Base-by-base conservation (phyloP, 2,888 invertebrate species). In the Cataglyphis livida region DNA sequence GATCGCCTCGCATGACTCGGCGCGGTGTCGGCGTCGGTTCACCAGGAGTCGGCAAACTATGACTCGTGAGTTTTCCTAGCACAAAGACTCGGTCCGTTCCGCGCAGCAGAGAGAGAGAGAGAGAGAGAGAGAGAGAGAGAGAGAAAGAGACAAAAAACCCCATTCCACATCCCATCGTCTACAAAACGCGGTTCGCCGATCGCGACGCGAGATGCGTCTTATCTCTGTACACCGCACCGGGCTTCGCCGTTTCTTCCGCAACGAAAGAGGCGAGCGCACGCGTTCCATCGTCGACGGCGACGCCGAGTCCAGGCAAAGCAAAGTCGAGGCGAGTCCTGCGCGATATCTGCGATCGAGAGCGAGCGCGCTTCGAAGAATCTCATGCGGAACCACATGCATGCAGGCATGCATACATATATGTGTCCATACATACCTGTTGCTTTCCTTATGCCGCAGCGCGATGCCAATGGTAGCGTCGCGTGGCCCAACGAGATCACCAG, bases 271-370 rank as follows among this genome's bases (percentile, higher is more conserved):
- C 78, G 78, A 83, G 38, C 78, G 66, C 73, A 76, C 79, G 83
- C 71, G 81, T 38, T 78, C 41, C 44, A 65, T 21, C 59, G 38
- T 25, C 35, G 21, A 48, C 74, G 64, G 48, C 48, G 25, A 28
- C 62, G 35, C 15, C 54, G 59, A 59, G 7, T 7, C 61, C 61
- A 32, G 28, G 18, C 21, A 59, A 21, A 65, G 25, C 10, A 59
- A 32, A 75, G 25, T 5, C 28, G 32, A 44, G 44, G 32, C 70
- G 66, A 41, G 59, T 59, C 68, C 44, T 35, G 38, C 38, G 51
- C 61, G 28, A 84, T 89, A 89, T 87, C 89, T 85, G 70, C 85
- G 88, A 89, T 89, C 89, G 78, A 84, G 89, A 89, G 89, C 88
- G 84, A 87, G 87, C 89, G 79, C 79, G 88, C 66, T 68, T 41